Base-by-base conservation (phyloP, 1,140 invertebrate genomes). In the Anastrepha ludens region DNA sequence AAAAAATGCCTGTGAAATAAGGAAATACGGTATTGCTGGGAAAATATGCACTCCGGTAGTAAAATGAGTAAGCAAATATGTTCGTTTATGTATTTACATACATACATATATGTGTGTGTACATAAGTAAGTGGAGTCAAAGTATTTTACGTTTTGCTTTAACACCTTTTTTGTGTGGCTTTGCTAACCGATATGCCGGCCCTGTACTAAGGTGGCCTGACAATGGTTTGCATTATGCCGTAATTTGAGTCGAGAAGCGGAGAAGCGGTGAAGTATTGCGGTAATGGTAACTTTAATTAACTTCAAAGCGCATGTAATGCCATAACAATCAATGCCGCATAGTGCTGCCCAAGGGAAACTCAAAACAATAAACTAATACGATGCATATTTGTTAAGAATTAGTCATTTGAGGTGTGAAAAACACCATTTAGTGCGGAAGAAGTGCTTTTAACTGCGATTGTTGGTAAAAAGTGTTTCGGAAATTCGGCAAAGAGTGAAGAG, bases 151-250 rank as follows among this genome's bases (percentile, higher is more conserved):
- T 58, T 81, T n/a, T 55, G 74, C 74, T 81, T 81, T 55, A 81
- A 81, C 74, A 55, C 74, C 74, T 81, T 81, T 47, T 20, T 81
- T 81, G 74, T 81, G 74, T 81, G 74, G 20, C n/a, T 81, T 81
- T 81, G 47, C 74, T 55, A 81, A 55, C 47, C 47, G 74, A 81
- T 11, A 81, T 55, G 47, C 74, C 9, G 74, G 17, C 44, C 17
- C 3, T 81, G 7, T 55, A 20, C 47, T 50, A 29, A 81, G 47
- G 41, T 55, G 74, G 44, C 20, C 17, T 20, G 2, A 55, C 47
- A 81, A 47, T 50, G 47, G 47, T n/a, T 81, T 55, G 47, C 47
- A 81, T 29, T 81, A 55, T 81, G 47, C 13, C 15, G 67, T 74
- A 74, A 74, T 74, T 81, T 81, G 50, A 81, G 74, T 41, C 74